A percentile compares a stretch with the other conserved stretches of the same genome.
Conservation (phyloP, 2,888 invertebrate genomes). For the Andrena flavipes region DNA sequence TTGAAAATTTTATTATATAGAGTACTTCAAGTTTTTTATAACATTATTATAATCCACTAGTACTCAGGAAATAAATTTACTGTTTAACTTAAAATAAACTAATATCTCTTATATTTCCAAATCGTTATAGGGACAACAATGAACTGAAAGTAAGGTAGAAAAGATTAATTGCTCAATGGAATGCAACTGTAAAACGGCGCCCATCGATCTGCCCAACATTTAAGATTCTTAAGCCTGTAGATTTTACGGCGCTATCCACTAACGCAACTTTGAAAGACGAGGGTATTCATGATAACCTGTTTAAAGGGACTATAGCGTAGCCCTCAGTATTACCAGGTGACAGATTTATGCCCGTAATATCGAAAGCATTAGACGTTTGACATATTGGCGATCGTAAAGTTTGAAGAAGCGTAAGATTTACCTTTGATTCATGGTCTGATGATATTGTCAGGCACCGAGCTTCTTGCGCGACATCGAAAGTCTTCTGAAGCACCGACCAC, state of each 20-base stretch:
- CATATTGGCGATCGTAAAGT: constrained; percentile 74
- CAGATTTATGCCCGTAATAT: constrained; percentile 78
- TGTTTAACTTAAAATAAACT: too few relatives aligned
- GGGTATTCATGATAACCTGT: constrained; percentile 54
- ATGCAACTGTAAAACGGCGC: not conserved
- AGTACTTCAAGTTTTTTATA: too few relatives aligned
- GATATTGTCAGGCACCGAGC: constrained; percentile 54
- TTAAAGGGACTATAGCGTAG: constrained; percentile 54
- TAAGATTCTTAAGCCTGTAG: constrained; percentile 13
- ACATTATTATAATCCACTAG: too few relatives aligned
- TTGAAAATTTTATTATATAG: too few relatives aligned
- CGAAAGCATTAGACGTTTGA: constrained; percentile 75
- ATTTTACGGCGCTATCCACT: constrained; percentile 28
- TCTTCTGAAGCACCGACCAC: constrained; percentile 6
- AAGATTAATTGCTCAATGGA: not conserved
- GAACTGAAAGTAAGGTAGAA: not conserved
- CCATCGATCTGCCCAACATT: not conserved
- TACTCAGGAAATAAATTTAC: too few relatives aligned
- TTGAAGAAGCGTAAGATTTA: constrained; percentile 54
- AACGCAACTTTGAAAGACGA: constrained; percentile 38
- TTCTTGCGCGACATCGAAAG: not conserved
- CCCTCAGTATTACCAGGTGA: constrained; percentile 66
- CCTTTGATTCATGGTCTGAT: constrained; percentile 65
- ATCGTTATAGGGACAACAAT: not conserved
- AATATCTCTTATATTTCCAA: too few relatives aligned